A percentile compares a stretch with the other conserved stretches of the same genome.
phyloP scores from a whole-genome alignment of 2,888 invertebrate species.

The Apotomis betuletana region DNA sequence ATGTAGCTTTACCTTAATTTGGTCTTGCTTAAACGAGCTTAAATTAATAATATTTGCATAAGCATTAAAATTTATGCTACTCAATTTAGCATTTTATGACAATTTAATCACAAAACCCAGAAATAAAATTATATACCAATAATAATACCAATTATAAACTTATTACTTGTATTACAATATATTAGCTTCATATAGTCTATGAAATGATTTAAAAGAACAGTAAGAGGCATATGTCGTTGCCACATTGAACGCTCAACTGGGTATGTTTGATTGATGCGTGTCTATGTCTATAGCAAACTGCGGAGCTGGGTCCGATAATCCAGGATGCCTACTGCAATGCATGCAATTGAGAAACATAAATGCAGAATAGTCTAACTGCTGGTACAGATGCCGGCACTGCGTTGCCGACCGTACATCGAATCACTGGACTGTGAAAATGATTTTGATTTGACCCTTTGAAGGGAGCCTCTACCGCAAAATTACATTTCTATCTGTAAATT shows the following conservation, averaged over 20 bases:
- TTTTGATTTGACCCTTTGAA: conserved; percentile 83
- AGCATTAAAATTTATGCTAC: too few relatives aligned
- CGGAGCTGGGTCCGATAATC: background rate
- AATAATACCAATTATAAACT: too few relatives aligned
- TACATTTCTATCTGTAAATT: conserved; percentile 79
- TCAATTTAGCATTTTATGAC: too few relatives aligned
- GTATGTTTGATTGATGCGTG: conserved; percentile 1
- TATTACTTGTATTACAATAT: too few relatives aligned
- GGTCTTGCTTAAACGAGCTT: too few relatives aligned
- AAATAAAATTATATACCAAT: too few relatives aligned
- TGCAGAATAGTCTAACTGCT: conserved; percentile 34
- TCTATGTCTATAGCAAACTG: conserved; percentile 2
- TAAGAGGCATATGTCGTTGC: background rate
- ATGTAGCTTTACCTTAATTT: too few relatives aligned
- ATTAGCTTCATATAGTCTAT: too few relatives aligned
- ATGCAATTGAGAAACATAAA: conserved; percentile 33
- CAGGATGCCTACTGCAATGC: conserved; percentile 25
- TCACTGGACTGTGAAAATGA: conserved; percentile 83
- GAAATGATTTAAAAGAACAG: too few relatives aligned
- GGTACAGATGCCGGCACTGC: conserved; percentile 44
- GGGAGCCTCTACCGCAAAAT: conserved; percentile 79
- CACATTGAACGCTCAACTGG: background rate
- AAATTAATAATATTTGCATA: too few relatives aligned
- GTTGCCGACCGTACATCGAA: conserved; percentile 63
- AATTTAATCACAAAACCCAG: too few relatives aligned